A percentile compares a stretch with the other conserved stretches of the same genome.
phyloP scores from a whole-genome alignment of 2,797 vertebrate genomes.

The Clarias platycephalus region DNA sequence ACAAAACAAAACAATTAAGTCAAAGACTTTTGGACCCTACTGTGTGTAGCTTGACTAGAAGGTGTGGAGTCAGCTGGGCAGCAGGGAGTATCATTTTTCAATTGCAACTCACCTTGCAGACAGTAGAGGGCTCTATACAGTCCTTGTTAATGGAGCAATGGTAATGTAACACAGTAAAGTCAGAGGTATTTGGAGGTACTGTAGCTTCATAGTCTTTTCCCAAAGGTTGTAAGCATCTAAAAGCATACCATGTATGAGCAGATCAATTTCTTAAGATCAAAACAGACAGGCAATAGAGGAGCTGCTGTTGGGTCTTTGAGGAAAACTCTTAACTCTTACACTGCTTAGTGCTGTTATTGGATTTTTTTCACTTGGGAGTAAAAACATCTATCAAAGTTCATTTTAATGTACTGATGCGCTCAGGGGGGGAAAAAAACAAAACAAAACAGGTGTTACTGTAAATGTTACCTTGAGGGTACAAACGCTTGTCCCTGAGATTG shows the following conservation, averaged over 20 bases:
- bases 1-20: too few species aligned
- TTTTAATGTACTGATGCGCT: not conserved
- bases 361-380: not conserved
- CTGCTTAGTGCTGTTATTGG: not conserved
- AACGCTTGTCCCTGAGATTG: not conserved
- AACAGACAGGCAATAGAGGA: not conserved
- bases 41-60: not conserved
- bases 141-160: slow-evolving; percentile 8
- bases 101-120: not conserved
- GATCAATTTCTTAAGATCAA: not conserved
- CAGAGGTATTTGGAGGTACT: not conserved
- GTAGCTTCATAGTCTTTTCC: not conserved
- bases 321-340: not conserved
- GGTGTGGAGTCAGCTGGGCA: not conserved
- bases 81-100: not conserved
- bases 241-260: too few species aligned
- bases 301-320: not conserved
- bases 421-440: not conserved
- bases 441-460: not conserved
- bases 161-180: not conserved
- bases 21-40: not conserved
- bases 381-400: not conserved
- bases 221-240: not conserved
- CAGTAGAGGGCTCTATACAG: slow-evolving; percentile 18
- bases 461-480: not conserved